Percentiles rank a stretch among this genome's conserved stretches.
phyloP scores from a whole-genome alignment of 2,888 invertebrate genomes.

The Perithous albicinctus region DNA sequence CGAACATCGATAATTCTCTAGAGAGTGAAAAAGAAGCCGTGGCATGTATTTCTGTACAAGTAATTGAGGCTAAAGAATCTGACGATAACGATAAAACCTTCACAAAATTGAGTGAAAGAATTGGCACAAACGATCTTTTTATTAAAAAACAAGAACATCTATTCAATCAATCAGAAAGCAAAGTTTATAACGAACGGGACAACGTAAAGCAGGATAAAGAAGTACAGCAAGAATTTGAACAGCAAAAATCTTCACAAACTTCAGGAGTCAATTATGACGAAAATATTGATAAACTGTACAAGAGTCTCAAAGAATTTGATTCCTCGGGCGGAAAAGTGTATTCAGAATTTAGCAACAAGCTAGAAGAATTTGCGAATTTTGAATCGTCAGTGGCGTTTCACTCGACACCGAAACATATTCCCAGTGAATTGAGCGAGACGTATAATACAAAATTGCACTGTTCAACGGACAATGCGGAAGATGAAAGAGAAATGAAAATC shows the following conservation, averaged over 20 bases:
- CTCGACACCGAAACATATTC: not conserved
- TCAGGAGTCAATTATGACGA: not conserved
- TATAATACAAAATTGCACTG: not conserved
- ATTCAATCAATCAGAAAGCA: not conserved
- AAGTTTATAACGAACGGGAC: not conserved
- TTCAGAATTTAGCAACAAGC: not conserved
- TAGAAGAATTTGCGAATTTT: conserved; percentile 35
- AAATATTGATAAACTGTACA: not conserved
- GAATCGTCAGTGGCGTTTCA: conserved; percentile 13
- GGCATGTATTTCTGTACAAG: not conserved
- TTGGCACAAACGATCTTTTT: not conserved
- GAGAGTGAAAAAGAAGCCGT: not conserved
- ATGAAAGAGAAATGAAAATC: not conserved
- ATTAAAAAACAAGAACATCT: not conserved
- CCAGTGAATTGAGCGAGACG: not conserved
- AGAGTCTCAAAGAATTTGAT: not conserved
- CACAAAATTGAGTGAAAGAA: not conserved
- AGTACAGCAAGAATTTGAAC: not conserved
- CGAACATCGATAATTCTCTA: conserved; percentile 1
- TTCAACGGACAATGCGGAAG: not conserved
- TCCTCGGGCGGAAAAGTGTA: not conserved
- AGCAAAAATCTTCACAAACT: not conserved
- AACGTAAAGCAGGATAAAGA: not conserved
- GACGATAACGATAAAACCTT: not conserved
- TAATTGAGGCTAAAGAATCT: not conserved